Base-by-base conservation (phyloP, 2,797 vertebrate species). In the Sitta carolinensis region DNA sequence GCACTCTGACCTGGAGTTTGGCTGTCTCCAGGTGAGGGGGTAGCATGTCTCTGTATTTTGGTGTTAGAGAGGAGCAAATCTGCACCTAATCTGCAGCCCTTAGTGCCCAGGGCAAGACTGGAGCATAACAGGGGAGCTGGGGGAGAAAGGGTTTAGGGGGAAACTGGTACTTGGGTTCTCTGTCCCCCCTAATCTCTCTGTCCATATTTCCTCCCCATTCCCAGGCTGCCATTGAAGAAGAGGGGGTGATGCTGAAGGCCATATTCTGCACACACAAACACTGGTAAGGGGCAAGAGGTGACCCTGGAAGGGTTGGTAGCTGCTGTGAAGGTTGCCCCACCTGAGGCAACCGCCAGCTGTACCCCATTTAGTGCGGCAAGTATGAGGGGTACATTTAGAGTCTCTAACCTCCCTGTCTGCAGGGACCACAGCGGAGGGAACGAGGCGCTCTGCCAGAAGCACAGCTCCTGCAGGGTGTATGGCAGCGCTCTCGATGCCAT, bases 221-320 rank as follows among this genome's bases (percentile, higher is more conserved):
- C 48, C 95, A 99, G 99, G 97, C 98, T 73, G 98, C 96, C 80
- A 98, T 99, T 15, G 98, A 99, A 90, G 97, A 98, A 90, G 99
- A 99, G 74, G 98, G 98, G 10, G 99, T 98, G 67, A 98, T 97
- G 16, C 97, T 99, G 81, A 98, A 99, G 90, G 99, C 99, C 76
- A 99, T 99, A 94, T 98, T 99, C 57, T 99, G 99, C 59, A 99
- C 99, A 61, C 99, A 99, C 97, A 99, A 99, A 96, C 99, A 99
- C 96, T 99, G 99, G 99, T 99, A 98, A 98, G 98, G 70, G 58
- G 14, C 25, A 64, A 55, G 61, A 22, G 8, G 5, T 36, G 7
- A 13, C 9, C 9, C 11, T 51, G 36, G 11, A 38, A 19, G 21
- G 10, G 10, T 27, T 8, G 1, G 17, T n/a, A 38, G 22, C 23